phyloP scores from a whole-genome alignment of 2,113 vertebrate genomes.

The Jacana jacana region DNA sequence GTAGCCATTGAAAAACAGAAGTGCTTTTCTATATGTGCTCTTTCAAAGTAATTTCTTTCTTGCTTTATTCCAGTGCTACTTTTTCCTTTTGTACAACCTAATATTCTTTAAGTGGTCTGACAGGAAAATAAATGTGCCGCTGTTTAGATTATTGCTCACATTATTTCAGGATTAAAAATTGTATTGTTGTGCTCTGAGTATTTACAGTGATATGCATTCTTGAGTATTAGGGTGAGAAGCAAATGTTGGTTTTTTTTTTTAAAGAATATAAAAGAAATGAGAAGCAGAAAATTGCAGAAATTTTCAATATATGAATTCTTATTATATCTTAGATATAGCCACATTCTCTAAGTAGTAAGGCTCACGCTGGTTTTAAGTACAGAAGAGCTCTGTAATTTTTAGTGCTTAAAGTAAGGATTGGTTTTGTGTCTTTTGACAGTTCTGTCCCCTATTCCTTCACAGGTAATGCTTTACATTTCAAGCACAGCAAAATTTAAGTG shows the following conservation, averaged over 20 bases:
- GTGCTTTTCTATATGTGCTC: background rate
- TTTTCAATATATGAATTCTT: background rate
- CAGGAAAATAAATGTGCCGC: background rate
- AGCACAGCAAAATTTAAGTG: background rate
- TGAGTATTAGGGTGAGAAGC: background rate
- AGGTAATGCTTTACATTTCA: background rate
- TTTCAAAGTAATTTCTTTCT: background rate
- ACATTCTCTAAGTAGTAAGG: background rate
- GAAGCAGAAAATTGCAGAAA: background rate
- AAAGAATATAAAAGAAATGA: background rate
- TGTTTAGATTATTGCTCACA: background rate
- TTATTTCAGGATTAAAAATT: constrained; percentile 21
- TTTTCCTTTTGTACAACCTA: background rate
- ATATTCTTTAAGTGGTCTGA: background rate
- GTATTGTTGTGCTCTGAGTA: background rate
- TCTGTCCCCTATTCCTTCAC: background rate
- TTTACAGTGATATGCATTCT: background rate
- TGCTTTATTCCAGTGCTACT: background rate
- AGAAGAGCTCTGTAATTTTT: background rate
- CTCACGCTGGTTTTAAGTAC: background rate
- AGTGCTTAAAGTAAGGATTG: background rate
- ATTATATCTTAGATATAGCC: background rate
- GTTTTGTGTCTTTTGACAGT: background rate
- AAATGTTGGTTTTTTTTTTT: background rate
- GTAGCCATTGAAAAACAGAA: background rate